Percentiles rank a stretch among this genome's conserved stretches.
These are phyloP conservation scores for Cairina moschata DNA, from an alignment of 2,113 vertebrate genomes.

Conservation along the genomic window DNA sequence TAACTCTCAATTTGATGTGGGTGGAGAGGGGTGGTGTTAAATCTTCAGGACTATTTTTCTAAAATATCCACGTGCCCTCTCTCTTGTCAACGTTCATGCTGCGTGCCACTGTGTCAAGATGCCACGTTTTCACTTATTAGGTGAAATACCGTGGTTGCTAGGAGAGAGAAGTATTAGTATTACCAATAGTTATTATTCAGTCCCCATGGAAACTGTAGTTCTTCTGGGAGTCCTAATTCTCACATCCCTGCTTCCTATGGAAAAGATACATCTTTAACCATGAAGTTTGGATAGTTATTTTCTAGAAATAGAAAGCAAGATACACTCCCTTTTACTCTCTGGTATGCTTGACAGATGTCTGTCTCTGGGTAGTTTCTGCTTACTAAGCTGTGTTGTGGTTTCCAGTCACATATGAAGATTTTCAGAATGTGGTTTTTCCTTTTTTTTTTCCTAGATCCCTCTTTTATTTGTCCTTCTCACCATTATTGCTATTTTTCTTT, in stretches of 20 bases:
- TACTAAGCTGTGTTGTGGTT: not conserved
- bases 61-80: not conserved
- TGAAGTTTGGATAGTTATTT: not conserved
- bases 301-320: not conserved
- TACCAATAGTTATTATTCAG: slow-evolving; percentile 23
- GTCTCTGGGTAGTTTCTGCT: not conserved
- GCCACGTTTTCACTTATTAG: not conserved
- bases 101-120: not conserved
- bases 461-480: not conserved
- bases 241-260: not conserved
- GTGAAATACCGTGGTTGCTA: slow-evolving; percentile 38
- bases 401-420: not conserved
- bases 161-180: not conserved
- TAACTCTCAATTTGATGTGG: not conserved
- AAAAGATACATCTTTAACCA: not conserved
- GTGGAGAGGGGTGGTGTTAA: not conserved
- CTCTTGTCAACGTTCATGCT: accelerated
- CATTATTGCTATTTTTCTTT: not conserved
- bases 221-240: not conserved
- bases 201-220: slow-evolving; percentile 51
- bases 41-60: not conserved
- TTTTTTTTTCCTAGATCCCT: not conserved
- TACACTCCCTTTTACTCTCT: not conserved
- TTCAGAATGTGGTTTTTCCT: not conserved
- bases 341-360: not conserved